These are phyloP conservation scores for Eupithecia inturbata DNA, from an alignment of 2,888 invertebrate species.

Conservation along the genomic window DNA sequence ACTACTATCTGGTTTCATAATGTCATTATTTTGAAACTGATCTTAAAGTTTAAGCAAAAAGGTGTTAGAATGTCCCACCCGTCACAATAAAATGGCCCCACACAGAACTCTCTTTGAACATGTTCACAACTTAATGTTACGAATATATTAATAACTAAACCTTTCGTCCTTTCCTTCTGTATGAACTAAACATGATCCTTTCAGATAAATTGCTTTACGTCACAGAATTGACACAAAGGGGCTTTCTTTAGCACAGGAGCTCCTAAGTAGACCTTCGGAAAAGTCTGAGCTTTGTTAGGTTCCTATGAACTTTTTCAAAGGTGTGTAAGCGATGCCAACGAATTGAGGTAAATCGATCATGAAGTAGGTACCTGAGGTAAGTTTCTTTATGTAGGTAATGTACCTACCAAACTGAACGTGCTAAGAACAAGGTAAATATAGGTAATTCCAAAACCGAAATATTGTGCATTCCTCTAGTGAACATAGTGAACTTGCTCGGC, in stretches of 20 bases:
- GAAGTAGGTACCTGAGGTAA: neutral
- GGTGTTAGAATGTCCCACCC: too few species aligned
- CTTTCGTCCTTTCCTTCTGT: neutral
- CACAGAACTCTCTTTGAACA: neutral
- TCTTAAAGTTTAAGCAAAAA: too few species aligned
- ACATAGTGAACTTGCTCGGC: conserved; percentile 41
- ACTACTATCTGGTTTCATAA: too few species aligned
- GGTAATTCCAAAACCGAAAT: conserved; percentile 4
- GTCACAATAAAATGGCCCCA: too few species aligned
- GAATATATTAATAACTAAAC: neutral
- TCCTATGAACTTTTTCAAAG: neutral
- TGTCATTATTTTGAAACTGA: too few species aligned
- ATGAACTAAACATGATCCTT: conserved; percentile 6
- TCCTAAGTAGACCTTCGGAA: neutral
- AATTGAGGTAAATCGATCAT: neutral
- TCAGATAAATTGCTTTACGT: conserved; percentile 5
- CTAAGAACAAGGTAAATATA: neutral
- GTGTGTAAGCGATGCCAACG: neutral
- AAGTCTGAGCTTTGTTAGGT: neutral
- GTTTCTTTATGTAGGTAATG: neutral
- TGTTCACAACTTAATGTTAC: neutral
- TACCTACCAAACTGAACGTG: neutral
- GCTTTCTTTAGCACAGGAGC: neutral
- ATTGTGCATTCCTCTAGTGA: conserved; percentile 25
- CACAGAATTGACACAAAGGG: neutral